These are phyloP conservation scores for Diuraphis noxia DNA, from an alignment of 1,140 invertebrate species.

Conservation along the genomic window DNA sequence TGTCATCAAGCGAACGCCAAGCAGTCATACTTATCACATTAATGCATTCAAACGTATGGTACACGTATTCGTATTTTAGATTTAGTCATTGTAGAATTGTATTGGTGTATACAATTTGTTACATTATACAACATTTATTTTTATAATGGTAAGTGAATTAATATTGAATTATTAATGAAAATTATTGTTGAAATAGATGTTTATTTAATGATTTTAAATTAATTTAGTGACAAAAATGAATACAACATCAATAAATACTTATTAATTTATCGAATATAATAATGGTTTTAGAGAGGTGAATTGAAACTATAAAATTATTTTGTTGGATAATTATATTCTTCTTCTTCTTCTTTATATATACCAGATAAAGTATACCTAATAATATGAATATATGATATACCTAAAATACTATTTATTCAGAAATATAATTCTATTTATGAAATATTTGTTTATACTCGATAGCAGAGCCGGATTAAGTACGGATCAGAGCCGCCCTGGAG, in stretches of 20 bases:
- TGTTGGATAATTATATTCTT: neutral
- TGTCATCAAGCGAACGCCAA: neutral
- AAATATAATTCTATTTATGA: neutral
- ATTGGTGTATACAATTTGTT: neutral
- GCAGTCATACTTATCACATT: neutral
- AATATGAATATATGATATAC: too few relatives aligned
- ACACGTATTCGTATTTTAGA: neutral
- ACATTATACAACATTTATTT: neutral
- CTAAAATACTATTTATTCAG: too few relatives aligned
- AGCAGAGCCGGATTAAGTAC: too few relatives aligned
- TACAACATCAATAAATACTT: neutral
- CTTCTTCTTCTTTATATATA: too few relatives aligned
- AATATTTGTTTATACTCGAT: neutral
- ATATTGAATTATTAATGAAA: neutral
- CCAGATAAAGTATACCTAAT: too few relatives aligned
- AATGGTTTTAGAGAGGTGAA: neutral
- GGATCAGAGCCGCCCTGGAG: too few relatives aligned
- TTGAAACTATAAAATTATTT: neutral
- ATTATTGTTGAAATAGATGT: neutral
- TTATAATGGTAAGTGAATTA: slow-evolving; percentile 12
- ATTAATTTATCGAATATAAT: neutral
- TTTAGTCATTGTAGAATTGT: neutral
- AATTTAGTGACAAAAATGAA: neutral
- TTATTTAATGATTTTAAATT: neutral
- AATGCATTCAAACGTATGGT: neutral